Evolutionary conservation across 2,113 vertebrate species (phyloP).

Genomic region (Pica pica): DNA sequence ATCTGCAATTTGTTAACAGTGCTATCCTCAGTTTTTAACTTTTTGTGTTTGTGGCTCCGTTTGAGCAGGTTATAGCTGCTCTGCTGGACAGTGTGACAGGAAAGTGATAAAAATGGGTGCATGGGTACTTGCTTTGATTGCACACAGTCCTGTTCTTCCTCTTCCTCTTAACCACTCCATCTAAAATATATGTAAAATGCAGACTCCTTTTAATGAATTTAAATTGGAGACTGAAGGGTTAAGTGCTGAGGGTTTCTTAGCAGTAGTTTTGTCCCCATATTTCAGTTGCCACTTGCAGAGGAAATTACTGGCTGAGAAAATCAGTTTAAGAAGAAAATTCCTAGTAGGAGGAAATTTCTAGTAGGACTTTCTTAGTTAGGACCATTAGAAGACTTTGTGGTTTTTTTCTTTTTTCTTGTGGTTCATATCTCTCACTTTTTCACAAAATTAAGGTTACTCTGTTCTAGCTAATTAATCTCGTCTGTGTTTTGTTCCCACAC

Average conservation of each 20-base stretch:
- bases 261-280: background rate
- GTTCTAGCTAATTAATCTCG: background rate
- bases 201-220: background rate
- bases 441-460: background rate
- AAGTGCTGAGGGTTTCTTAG: background rate
- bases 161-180: background rate
- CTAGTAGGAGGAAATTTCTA: background rate
- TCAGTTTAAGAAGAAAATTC: background rate
- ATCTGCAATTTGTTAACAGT: slow-evolving; percentile 56
- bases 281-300: background rate
- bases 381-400: background rate
- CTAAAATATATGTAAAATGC: background rate
- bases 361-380: background rate
- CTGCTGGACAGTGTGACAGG: background rate
- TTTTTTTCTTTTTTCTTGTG: background rate
- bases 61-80: background rate
- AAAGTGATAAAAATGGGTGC: background rate
- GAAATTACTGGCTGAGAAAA: background rate
- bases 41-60: slow-evolving; percentile 41
- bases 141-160: background rate
- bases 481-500: background rate
- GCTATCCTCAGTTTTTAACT: slow-evolving; percentile 30
- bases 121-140: background rate
- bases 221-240: background rate
- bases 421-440: background rate